Base-by-base conservation (phyloP, 1,140 invertebrate genomes). In the Atta colombica region DNA sequence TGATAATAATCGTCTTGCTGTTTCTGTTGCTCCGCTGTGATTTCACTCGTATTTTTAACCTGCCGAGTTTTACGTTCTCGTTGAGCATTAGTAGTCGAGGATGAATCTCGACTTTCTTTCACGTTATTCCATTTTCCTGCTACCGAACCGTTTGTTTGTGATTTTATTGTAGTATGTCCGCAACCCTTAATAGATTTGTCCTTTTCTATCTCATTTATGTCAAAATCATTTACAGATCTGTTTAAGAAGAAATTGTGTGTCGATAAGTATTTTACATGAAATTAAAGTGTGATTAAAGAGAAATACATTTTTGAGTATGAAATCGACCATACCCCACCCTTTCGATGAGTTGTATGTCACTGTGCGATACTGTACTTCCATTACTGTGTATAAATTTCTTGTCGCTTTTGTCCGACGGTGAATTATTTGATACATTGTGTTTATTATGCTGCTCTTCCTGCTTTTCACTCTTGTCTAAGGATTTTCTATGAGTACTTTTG, bases 1-100 rank as follows among this genome's bases (percentile, higher is more conserved):
- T 96, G 95, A 89, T 96, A 96, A 94, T 96, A 96, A 88, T 97
- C 96, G 65, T 97, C 96, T 93, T 96, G 96, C 92, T 96, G 93
- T 89, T 96, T 96, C 87, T 96, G 96, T 91, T 96, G 96, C 90
- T 96, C 96, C 88, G 95, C 94, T 89, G 95, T 94, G 91, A 94
- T 94, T 89, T 96, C 96, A 88, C 93, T 90, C 84, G 95, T 94
- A 95, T 93, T 94, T 95, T 96, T 96, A 94, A 95, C 93, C 94
- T 95, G 94, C 65, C 94, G 94, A 88, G 93, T 93, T 91, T 96
- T 97, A 90, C 96, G 96, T 95, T 97, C 96, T 92, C 96, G 96
- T 94, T 96, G 95, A 91, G 94, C 95, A 94, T 95, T 97, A 88
- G 95, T 94, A 86, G 95, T 94, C 91, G 96, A 94, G n/a, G 94